Evolutionary conservation across 1,140 invertebrate species (phyloP).

Genomic region (Heterodera carotae): DNA sequence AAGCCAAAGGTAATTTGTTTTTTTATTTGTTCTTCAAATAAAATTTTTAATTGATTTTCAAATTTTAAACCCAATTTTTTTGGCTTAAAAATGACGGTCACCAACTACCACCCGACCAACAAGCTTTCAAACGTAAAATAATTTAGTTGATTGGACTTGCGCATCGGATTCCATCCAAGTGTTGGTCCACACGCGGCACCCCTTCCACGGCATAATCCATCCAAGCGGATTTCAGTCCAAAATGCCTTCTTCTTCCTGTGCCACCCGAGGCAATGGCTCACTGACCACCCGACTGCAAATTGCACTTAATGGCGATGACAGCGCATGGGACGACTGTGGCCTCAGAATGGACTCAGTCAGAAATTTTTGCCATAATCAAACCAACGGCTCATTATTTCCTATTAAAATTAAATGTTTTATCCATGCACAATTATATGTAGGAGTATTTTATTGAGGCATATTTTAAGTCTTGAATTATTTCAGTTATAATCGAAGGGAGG

Average conservation of each 20-base stretch:
- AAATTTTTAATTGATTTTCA: background rate
- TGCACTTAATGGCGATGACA: background rate
- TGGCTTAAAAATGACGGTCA: too few relatives aligned
- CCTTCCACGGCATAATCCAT: conserved; percentile 20
- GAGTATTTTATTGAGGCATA: too few relatives aligned
- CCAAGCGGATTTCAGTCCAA: conserved; percentile 10
- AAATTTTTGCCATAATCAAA: background rate
- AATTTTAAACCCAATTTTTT: too few relatives aligned
- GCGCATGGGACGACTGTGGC: conserved; percentile 21
- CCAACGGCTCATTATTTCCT: background rate
- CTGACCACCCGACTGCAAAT: conserved; percentile 21
- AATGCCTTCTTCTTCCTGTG: conserved; percentile 6
- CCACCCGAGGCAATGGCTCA: background rate
- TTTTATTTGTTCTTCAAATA: background rate
- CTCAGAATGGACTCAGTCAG: background rate
- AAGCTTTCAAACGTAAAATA: background rate
- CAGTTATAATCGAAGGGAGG: too few relatives aligned
- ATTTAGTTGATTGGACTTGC: conserved; percentile 26
- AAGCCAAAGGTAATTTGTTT: background rate
- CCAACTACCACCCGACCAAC: too few relatives aligned
- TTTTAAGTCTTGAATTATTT: too few relatives aligned
- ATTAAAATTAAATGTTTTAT: too few relatives aligned
- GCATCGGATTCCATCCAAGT: conserved; percentile 19
- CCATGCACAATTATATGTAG: too few relatives aligned
- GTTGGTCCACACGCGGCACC: conserved; percentile 2